These are phyloP conservation scores for Liodrosophila aerea DNA, from an alignment of 2,888 invertebrate genomes.

Conservation along the genomic window DNA sequence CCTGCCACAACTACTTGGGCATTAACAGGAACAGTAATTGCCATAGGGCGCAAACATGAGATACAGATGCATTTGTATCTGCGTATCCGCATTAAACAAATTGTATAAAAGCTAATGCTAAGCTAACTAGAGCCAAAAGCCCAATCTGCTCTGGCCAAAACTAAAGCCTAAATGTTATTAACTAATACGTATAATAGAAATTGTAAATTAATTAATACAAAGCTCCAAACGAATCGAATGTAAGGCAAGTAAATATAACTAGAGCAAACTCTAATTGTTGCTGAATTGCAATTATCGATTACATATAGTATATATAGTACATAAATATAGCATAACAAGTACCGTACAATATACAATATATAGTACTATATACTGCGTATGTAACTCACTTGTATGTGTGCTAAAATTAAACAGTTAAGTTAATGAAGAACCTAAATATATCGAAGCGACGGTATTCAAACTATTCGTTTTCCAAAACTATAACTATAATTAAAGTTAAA, in stretches of 20 bases:
- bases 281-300: constrained; percentile 53
- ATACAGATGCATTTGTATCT: constrained; percentile 48
- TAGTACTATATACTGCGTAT: constrained; percentile 45
- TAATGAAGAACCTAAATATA: no score
- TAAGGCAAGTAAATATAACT: no score
- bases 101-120: constrained; percentile 67
- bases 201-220: constrained; percentile 49
- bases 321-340: no score
- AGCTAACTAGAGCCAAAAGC: constrained; percentile 37
- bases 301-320: constrained; percentile 13
- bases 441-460: neutral
- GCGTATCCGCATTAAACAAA: constrained; percentile 59
- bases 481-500: constrained; percentile 19
- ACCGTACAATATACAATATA: no score
- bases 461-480: constrained; percentile 39
- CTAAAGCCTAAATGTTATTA: constrained; percentile 47
- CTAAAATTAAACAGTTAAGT: constrained; percentile 43
- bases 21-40: constrained; percentile 43
- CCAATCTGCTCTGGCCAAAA: constrained; percentile 32
- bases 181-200: constrained; percentile 6
- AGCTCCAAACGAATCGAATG: constrained; percentile 22
- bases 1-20: constrained; percentile 31
- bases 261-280: constrained; percentile 6
- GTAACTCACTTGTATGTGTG: constrained; percentile 58
- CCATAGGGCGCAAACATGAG: constrained; percentile 44